phyloP scores from a whole-genome alignment of 2,797 vertebrate species.

The Varecia variegata region DNA sequence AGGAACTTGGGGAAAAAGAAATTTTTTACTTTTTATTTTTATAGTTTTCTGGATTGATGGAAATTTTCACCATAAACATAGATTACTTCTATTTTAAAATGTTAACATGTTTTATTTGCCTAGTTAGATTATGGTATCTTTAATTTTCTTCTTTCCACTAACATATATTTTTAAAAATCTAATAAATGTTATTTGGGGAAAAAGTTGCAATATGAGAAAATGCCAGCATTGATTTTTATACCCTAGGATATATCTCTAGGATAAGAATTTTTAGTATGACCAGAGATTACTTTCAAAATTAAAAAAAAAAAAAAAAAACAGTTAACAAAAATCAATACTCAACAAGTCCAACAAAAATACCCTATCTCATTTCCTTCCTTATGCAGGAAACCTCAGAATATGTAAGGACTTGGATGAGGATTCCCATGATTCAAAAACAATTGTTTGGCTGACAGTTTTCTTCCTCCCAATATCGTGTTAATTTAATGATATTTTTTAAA shows the following conservation, averaged over 20 bases:
- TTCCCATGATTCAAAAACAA: background rate
- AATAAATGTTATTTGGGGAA: background rate
- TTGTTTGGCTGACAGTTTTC: background rate
- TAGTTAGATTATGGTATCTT: background rate
- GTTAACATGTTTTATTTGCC: background rate
- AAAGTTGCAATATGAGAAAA: constrained; percentile 3
- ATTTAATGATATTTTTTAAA: background rate
- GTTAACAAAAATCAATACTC: background rate
- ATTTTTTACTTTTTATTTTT: background rate
- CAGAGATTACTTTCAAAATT: background rate
- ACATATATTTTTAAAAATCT: constrained; percentile 3
- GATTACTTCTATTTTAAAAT: background rate
- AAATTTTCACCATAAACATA: background rate
- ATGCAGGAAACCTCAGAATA: constrained; percentile 22
- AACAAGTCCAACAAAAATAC: constrained; percentile 14
- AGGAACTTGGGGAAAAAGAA: background rate
- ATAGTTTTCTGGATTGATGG: background rate
- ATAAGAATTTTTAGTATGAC: background rate
- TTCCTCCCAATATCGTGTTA: background rate
- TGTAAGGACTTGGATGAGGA: background rate
- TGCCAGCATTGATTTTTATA: background rate
- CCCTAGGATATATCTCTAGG: background rate
- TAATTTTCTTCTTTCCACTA: constrained; percentile 12
- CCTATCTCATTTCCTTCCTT: constrained; percentile 11
- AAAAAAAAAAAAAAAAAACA: background rate